Conservation (phyloP, 2,113 vertebrate species). For the Corapipo altera region DNA sequence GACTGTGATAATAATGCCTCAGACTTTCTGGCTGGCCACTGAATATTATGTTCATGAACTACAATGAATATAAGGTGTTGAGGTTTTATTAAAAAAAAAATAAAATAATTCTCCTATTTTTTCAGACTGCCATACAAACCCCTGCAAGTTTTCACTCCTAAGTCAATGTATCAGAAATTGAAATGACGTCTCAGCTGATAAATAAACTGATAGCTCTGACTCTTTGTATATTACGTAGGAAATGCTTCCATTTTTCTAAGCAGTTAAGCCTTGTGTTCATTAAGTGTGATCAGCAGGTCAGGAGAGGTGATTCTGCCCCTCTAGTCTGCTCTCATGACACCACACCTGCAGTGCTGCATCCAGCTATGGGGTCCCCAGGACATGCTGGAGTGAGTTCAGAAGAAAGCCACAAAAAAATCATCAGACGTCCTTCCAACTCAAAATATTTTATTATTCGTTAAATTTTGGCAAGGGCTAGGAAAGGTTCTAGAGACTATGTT, state of each 20-base stretch:
- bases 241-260: neutral
- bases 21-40: neutral
- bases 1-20: neutral
- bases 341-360: neutral
- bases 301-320: neutral
- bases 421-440: neutral
- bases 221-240: neutral
- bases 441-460: neutral
- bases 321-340: neutral
- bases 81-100: rapidly evolving
- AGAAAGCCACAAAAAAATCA: neutral
- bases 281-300: neutral
- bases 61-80: neutral
- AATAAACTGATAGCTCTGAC: neutral
- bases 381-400: neutral
- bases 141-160: neutral
- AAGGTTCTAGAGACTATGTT: neutral
- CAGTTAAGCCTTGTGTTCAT: neutral
- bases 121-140: neutral
- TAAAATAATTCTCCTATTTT: neutral
- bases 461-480: neutral
- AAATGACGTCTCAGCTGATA: neutral
- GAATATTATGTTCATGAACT: neutral
- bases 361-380: neutral
- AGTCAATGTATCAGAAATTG: neutral